Percentiles rank a stretch among this genome's conserved stretches.
Evolutionary conservation across 2,888 invertebrate species (phyloP).

Genomic region (Mythimna lalbum): DNA sequence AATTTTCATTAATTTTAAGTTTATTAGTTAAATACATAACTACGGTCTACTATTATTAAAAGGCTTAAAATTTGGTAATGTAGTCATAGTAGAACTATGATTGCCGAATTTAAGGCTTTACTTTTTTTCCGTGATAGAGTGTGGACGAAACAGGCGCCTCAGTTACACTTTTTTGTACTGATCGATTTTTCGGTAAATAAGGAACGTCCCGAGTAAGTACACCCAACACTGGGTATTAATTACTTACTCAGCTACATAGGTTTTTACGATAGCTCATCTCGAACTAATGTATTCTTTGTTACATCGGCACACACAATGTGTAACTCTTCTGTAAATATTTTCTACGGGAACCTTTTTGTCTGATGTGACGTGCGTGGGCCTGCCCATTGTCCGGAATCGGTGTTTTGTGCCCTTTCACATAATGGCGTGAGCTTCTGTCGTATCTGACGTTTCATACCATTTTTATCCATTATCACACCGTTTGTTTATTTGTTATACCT

Average conservation of each 20-base stretch:
- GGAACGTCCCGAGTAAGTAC: no score
- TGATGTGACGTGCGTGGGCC: slow-evolving; percentile 73
- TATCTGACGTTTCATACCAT: slow-evolving; percentile 58
- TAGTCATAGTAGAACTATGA: no score
- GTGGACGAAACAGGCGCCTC: no score
- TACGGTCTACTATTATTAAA: no score
- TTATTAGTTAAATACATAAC: no score
- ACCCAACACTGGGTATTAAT: not conserved
- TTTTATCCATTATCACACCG: slow-evolving; percentile 57
- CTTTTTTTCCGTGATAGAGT: no score
- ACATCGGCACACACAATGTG: slow-evolving; percentile 66
- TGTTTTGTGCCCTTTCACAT: slow-evolving; percentile 69
- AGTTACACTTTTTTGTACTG: no score
- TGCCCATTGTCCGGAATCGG: slow-evolving; percentile 74
- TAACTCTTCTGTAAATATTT: slow-evolving; percentile 74
- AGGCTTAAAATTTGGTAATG: no score
- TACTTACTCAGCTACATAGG: slow-evolving; percentile 64
- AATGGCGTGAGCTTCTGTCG: slow-evolving; percentile 66
- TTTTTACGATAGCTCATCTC: slow-evolving; percentile 72
- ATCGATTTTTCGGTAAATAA: no score
- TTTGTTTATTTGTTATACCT: slow-evolving; percentile 53
- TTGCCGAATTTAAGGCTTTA: no score
- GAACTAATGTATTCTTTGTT: slow-evolving; percentile 76
- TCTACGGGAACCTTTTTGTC: slow-evolving; percentile 73
- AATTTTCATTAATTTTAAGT: no score